Evolutionary conservation across 1,140 invertebrate genomes (phyloP).

Genomic region (Drosophila murphyi): DNA sequence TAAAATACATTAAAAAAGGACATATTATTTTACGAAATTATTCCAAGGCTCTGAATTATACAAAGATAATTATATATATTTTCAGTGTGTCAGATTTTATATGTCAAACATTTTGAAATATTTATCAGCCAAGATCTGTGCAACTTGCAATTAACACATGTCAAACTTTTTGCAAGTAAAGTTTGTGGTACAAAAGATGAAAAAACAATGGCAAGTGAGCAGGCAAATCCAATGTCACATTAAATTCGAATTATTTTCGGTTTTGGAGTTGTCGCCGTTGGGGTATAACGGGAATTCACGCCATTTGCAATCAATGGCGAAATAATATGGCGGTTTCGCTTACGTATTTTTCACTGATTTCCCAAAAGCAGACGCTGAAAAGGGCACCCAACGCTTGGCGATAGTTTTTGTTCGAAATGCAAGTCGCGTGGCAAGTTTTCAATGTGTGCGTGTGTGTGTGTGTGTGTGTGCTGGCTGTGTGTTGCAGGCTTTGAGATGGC

Average conservation of each 20-base stretch:
- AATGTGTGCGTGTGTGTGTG: not conserved
- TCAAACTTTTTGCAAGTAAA: not conserved
- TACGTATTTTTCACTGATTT: constrained; percentile 60
- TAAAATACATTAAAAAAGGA: too few species aligned
- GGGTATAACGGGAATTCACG: constrained; percentile 37
- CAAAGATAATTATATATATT: too few species aligned
- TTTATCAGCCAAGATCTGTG: too few species aligned
- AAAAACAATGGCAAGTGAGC: not conserved
- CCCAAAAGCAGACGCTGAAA: constrained; percentile 35
- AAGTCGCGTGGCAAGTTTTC: constrained; percentile 39
- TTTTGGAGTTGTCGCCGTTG: constrained; percentile 23
- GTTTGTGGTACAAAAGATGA: too few species aligned
- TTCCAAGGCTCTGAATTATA: too few species aligned
- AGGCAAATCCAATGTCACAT: constrained; percentile 44
- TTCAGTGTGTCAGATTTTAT: too few species aligned
- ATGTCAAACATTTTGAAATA: too few species aligned
- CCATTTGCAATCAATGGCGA: constrained; percentile 67
- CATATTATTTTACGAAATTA: too few species aligned
- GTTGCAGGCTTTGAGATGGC: constrained; percentile 22
- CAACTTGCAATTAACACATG: not conserved
- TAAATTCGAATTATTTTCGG: constrained; percentile 35
- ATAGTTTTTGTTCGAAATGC: constrained; percentile 60
- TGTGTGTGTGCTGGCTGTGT: constrained; percentile 1
- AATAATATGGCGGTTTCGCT: constrained; percentile 66
- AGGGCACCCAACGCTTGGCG: constrained; percentile 35